Evolutionary conservation across 2,113 vertebrate genomes (phyloP).

Genomic region (Lasiurus cinereus): DNA sequence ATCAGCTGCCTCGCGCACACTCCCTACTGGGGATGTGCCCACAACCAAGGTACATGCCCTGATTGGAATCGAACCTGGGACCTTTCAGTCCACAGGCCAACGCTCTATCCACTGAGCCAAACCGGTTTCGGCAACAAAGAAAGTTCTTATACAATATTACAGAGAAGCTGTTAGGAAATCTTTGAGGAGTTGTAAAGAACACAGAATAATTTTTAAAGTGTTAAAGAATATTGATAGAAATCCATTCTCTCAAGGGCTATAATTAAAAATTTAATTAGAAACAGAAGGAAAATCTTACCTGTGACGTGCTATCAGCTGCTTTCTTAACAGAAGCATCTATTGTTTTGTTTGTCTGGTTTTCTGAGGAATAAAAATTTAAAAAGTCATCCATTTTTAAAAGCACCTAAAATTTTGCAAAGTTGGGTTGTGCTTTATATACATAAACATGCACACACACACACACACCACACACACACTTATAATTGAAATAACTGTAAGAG

Average conservation of each 20-base stretch:
- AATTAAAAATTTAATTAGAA: constrained; percentile 76
- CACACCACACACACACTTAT: not conserved
- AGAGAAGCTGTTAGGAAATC: constrained; percentile 29
- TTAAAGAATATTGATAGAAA: constrained; percentile 40
- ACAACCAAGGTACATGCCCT: too few relatives aligned
- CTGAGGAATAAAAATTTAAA: constrained; percentile 80
- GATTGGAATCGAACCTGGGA: too few relatives aligned
- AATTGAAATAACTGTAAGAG: not conserved
- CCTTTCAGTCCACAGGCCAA: too few relatives aligned
- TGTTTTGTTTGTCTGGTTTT: constrained; percentile 87
- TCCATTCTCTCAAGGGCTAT: constrained; percentile 74
- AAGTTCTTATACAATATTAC: not conserved
- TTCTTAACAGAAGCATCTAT: constrained; percentile 87
- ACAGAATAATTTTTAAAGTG: constrained; percentile 47
- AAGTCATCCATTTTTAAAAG: constrained; percentile 34
- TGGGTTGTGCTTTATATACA: not conserved
- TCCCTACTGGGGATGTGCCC: too few relatives aligned
- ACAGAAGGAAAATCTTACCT: constrained; percentile 84
- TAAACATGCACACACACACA: not conserved
- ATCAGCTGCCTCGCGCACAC: too few relatives aligned
- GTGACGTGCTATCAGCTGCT: constrained; percentile 84
- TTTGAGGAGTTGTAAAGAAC: constrained; percentile 22
- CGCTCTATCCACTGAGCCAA: too few relatives aligned
- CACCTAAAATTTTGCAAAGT: not conserved
- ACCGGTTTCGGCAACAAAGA: too few relatives aligned